Evolutionary conservation across 2,113 vertebrate species (phyloP).

Genomic region (Morone chrysops): DNA sequence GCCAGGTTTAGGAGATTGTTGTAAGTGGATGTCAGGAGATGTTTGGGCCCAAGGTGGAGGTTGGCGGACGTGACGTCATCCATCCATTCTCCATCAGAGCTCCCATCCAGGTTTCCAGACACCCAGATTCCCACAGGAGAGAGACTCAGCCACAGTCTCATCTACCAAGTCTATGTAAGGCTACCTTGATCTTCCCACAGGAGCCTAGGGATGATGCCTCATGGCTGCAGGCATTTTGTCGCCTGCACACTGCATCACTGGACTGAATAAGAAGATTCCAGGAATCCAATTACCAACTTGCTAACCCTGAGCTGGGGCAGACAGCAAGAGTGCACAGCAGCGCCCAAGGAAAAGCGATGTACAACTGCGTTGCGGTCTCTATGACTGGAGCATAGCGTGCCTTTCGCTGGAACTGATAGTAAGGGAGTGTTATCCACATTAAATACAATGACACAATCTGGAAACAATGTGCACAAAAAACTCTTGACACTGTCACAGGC

Average conservation of each 20-base stretch:
- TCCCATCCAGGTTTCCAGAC: conserved; percentile 52
- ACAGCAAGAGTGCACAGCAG: conserved; percentile 58
- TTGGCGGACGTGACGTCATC: conserved; percentile 37
- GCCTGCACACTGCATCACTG: conserved; percentile 68
- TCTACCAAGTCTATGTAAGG: conserved; percentile 64
- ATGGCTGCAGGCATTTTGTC: conserved; percentile 75
- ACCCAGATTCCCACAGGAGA: conserved; percentile 48
- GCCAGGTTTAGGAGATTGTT: conserved; percentile 14
- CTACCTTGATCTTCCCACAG: conserved; percentile 75
- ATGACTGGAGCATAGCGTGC: conserved; percentile 41
- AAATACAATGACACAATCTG: conserved; percentile 53
- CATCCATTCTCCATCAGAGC: conserved; percentile 35
- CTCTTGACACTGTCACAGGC: conserved; percentile 23
- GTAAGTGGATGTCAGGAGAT: conserved; percentile 41
- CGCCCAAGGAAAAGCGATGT: conserved; percentile 36
- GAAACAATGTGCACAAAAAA: conserved; percentile 38
- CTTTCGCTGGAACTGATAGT: conserved; percentile 18
- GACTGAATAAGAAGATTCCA: conserved; percentile 81
- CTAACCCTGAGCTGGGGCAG: conserved; percentile 65
- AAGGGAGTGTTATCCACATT: conserved; percentile 55
- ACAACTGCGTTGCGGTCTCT: conserved; percentile 25
- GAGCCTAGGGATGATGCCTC: conserved; percentile 63
- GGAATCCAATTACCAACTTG: conserved; percentile 79
- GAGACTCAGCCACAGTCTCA: conserved; percentile 58
- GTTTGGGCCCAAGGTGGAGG: conserved; percentile 8